Base-by-base conservation (phyloP, 64 coral and sea anemone species). In the Pachyseris speciosa region DNA sequence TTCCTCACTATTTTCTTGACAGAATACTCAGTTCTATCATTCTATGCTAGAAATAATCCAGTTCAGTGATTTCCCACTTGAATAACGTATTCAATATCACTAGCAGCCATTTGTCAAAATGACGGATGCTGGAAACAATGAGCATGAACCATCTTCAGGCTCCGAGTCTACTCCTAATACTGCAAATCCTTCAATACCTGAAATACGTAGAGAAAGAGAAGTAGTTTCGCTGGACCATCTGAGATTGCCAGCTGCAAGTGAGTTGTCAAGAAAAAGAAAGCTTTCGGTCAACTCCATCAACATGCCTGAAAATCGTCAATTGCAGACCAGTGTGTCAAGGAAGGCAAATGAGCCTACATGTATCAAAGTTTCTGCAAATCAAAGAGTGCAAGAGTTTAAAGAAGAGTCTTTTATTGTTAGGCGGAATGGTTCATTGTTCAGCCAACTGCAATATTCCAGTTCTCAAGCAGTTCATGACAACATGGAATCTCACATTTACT, bases 171-270 rank as follows among this genome's bases (percentile, higher is more conserved):
- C n/a, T n/a, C n/a, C n/a, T n/a, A n/a, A n/a, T n/a, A n/a, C n/a
- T n/a, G n/a, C n/a, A n/a, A n/a, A n/a, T n/a, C n/a, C n/a, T n/a
- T n/a, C n/a, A n/a, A n/a, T n/a, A n/a, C n/a, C n/a, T n/a, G n/a
- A n/a, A n/a, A n/a, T n/a, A n/a, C n/a, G n/a, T 70, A 87, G 84
- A 87, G 67, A 71, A 71, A 73, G 30, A 53, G 84, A 87, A 87
- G 66, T 87, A 30, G 63, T 71, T 12, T 72, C 65, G 31, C 37
- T 84, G 52, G 83, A 86, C 26, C 37, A 19, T 28, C 65, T 68
- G 59, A 86, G 65, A 63, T 15, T 61, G 20, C 83, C 83, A 32
- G 64, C 39, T 59, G 83, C n/a, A n/a, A n/a, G n/a, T n/a, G n/a
- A n/a, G n/a, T n/a, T n/a, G n/a, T n/a, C n/a, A n/a, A n/a, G n/a